Base-by-base conservation (phyloP, 2,888 invertebrate species). In the Pogonocherus hispidulus region DNA sequence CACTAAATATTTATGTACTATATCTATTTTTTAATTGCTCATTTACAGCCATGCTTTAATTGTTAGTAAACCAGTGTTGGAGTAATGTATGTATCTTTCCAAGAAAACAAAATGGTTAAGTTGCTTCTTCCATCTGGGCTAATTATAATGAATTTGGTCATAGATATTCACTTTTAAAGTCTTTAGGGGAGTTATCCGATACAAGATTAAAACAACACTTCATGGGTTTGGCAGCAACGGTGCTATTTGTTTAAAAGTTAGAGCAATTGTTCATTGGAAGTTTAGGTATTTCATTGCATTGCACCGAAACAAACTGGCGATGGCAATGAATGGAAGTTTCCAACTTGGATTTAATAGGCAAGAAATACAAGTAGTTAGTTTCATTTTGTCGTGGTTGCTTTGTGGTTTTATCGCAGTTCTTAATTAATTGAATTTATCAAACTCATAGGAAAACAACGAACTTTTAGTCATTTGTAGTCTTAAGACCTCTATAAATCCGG, bases 261-360 rank as follows among this genome's bases (percentile, higher is more conserved):
- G 41, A 9, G 41, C 4, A 41, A 41, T 14, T n/a, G 37, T 11
- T 37, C n/a, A 9, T 9, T 41, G 41, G 41, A 14, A 41, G 41
- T 41, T 41, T n/a, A 5, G 41, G 4, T 27, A 27, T 27, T n/a
- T n/a, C 11, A 32, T 32, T 32, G 32, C 9, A 8, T 32, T 32
- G 11, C n/a, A 32, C 9, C 9, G 32, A 32, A 32, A 11, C 9
- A 32, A 32, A 32, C 32, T 32, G 9, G 11, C 2, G 9, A 32
- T 2, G 11, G 32, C 32, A 32, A 11, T 32, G 32, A 6, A 32
- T 5, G 41, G 41, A 41, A 41, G 41, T 41, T 41, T 16, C 3
- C n/a, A 41, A 41, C 14, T 41, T 16, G 41, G 41, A 14, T 41
- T 41, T 41, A 41, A 41, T 41, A 41, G 41, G n/a, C 41, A 41